Base-by-base conservation (phyloP, 2,888 invertebrate genomes). In the Ochropleura leucogaster region DNA sequence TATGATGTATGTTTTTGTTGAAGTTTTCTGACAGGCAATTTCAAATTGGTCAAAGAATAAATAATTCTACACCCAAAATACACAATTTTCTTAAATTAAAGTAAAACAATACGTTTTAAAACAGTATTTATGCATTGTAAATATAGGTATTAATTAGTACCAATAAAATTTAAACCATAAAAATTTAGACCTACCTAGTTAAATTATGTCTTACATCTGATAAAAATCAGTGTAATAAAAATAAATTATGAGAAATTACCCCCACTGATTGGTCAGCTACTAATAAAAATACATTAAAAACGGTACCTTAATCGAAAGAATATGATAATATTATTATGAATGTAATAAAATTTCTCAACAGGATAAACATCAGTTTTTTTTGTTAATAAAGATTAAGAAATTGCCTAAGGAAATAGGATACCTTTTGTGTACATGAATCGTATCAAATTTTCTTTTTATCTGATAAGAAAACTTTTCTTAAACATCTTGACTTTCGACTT, bases 381-480 rank as follows among this genome's bases (percentile, higher is more conserved):
- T 30, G n/a, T 66, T 51, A 60, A 62, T 68, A 73, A 84, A 73
- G 30, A 53, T 49, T 42, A 10, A 49, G 68, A 84, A 72, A 66
- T 63, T 42, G 10, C 40, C 47, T 10, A 55, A 69, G 18, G 67
- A 68, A 68, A 71, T 62, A 46, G 18, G 59, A 78, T 80, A 68
- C 44, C 47, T 67, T 66, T 83, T 63, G 49, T 71, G 42, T 62
- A 49, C 42, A 55, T 42, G 51, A 70, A 70, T 79, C 79, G 68
- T 64, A 67, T 62, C 20, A 47, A 30, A 59, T 70, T 66, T 59
- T 68, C 51, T 16, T 69, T 67, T 46, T 60, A 67, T 79, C 10
- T 63, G 8, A 42, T 44, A 12, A 40, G 68, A 53, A 51, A 77
- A 77, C 47, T 75, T 75, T 55, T 62, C 20, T 7, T 10, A 16